Evolutionary conservation across 2,888 invertebrate genomes (phyloP).

Genomic region (Lottia scabra): DNA sequence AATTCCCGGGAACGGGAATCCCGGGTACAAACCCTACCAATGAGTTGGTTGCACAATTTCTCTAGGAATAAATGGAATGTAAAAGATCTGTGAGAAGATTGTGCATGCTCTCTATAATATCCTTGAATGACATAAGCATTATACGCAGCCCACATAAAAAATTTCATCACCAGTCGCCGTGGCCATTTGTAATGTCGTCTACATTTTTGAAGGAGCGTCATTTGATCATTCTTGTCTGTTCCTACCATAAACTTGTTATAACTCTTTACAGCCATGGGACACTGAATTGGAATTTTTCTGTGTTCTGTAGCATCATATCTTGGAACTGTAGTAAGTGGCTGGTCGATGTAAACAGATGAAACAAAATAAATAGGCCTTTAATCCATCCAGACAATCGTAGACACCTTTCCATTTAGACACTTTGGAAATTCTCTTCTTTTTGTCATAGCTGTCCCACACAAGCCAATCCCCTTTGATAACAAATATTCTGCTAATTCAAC

Average conservation of each 20-base stretch:
- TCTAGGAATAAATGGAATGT: not conserved
- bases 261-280: not conserved
- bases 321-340: not conserved
- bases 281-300: not conserved
- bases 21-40: no score
- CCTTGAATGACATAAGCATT: not conserved
- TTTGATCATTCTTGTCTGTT: not conserved
- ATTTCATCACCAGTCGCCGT: not conserved
- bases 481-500: constrained; percentile 21
- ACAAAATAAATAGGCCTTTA: not conserved
- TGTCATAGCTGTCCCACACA: not conserved
- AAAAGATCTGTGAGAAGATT: not conserved
- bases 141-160: not conserved
- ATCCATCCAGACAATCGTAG: not conserved
- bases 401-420: not conserved
- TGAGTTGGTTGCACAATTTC: not conserved
- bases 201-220: not conserved
- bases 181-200: not conserved
- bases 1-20: no score
- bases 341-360: not conserved
- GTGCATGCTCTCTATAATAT: not conserved
- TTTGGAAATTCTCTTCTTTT: not conserved
- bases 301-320: not conserved
- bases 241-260: not conserved
- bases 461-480: not conserved